These are phyloP conservation scores for Saimiri boliviensis DNA, from an alignment of 2,113 vertebrate genomes.

Conservation along the genomic window DNA sequence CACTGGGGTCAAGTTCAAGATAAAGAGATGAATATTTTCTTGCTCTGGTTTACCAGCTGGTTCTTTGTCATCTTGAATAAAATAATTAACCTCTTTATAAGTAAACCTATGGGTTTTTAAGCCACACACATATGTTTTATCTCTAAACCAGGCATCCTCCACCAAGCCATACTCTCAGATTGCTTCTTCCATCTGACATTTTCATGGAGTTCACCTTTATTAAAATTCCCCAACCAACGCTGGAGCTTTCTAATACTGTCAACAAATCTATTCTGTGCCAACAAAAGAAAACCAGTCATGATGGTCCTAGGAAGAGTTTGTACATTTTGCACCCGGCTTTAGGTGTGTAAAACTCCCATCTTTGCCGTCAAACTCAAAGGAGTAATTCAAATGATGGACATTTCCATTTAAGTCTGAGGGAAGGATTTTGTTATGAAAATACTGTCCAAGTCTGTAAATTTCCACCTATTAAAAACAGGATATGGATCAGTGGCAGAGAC, in stretches of 20 bases:
- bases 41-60: conserved; percentile 14
- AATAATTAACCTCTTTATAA: background rate
- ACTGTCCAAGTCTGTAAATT: background rate
- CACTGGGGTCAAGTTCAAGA: conserved; percentile 4
- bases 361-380: background rate
- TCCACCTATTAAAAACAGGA: background rate
- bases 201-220: background rate
- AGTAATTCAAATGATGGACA: background rate
- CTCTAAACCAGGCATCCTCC: background rate
- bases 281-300: background rate
- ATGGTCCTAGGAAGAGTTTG: background rate
- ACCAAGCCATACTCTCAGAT: background rate
- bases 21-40: background rate
- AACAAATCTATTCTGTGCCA: background rate
- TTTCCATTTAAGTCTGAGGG: background rate
- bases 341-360: background rate
- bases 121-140: background rate
- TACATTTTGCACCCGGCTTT: background rate
- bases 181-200: background rate
- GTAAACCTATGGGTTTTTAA: background rate
- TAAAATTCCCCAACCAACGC: background rate
- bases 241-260: background rate
- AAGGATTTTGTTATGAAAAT: background rate
- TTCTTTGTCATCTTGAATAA: conserved; percentile 32
- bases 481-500: background rate